Evolutionary conservation across 2,888 invertebrate genomes (phyloP).

Genomic region (Acleris sparsana): DNA sequence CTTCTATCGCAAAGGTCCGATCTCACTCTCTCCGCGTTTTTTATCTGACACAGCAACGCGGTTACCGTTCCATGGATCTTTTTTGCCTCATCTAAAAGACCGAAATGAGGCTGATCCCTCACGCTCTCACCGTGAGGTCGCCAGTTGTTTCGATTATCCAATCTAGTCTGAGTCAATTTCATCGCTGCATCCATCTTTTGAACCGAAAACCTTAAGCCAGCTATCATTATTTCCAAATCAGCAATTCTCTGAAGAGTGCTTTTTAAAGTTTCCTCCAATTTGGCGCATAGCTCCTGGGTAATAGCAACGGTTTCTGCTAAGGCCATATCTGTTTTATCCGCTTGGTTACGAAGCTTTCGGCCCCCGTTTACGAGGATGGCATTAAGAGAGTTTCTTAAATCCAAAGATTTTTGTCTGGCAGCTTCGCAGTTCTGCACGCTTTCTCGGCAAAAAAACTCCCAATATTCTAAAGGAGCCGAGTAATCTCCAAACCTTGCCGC

Average conservation of each 20-base stretch:
- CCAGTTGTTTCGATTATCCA: slow-evolving; percentile 88
- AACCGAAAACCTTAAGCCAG: slow-evolving; percentile 86
- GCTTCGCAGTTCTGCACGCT: slow-evolving; percentile 89
- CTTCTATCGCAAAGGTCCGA: slow-evolving; percentile 82
- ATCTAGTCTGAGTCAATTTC: slow-evolving; percentile 94
- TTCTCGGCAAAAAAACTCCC: slow-evolving; percentile 93
- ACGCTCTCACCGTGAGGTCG: slow-evolving; percentile 93
- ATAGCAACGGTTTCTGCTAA: slow-evolving; percentile 90
- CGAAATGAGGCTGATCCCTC: slow-evolving; percentile 91
- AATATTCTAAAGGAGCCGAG: slow-evolving; percentile 87
- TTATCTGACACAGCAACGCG: slow-evolving; percentile 85
- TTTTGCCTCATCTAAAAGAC: slow-evolving; percentile 89
- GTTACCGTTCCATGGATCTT: slow-evolving; percentile 87
- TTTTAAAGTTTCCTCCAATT: slow-evolving; percentile 87
- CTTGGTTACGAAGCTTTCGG: slow-evolving; percentile 91
- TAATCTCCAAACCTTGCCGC: slow-evolving; percentile 90
- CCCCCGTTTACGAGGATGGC: slow-evolving; percentile 90
- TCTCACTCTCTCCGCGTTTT: slow-evolving; percentile 84
- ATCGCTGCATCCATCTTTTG: slow-evolving; percentile 91
- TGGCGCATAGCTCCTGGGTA: slow-evolving; percentile 88
- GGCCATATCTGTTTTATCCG: slow-evolving; percentile 91
- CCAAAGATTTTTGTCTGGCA: slow-evolving; percentile 89
- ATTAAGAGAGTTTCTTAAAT: slow-evolving; percentile 88
- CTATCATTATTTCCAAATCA: slow-evolving; percentile 90
- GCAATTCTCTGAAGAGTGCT: slow-evolving; percentile 89